Conservation (phyloP, 2,113 vertebrate genomes). For the Calonectris borealis region DNA sequence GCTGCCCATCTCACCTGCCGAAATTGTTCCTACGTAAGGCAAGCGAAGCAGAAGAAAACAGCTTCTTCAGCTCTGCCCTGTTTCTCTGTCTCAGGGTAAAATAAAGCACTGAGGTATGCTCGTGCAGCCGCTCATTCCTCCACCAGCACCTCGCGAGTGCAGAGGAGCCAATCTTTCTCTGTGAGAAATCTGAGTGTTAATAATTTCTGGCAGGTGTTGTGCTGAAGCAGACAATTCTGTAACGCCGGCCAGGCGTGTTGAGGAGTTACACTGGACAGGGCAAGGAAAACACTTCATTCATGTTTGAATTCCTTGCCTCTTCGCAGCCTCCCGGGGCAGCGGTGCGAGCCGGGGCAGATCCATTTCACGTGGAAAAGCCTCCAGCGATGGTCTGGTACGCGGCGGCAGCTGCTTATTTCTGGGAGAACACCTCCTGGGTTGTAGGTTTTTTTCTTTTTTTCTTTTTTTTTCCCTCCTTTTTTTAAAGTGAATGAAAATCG, state of each 20-base stretch:
- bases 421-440: neutral
- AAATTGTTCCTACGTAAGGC: neutral
- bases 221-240: constrained; percentile 27
- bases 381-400: fast-evolving
- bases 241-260: neutral
- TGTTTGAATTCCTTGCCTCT: neutral
- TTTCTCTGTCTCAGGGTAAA: neutral
- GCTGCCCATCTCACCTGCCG: neutral
- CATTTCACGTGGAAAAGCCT: neutral
- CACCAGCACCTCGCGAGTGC: neutral
- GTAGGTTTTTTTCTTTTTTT: neutral
- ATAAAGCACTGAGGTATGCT: neutral
- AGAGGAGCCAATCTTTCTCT: neutral
- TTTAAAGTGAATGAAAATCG: neutral
- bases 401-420: neutral
- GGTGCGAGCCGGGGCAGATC: neutral
- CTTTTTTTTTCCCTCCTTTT: fast-evolving
- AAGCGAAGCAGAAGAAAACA: neutral
- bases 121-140: fast-evolving
- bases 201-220: constrained; percentile 54
- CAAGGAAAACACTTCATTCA: constrained; percentile 21
- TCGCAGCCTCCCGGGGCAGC: neutral
- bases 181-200: constrained; percentile 30
- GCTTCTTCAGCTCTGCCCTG: neutral
- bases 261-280: constrained; percentile 2